phyloP scores from a whole-genome alignment of 2,888 invertebrate genomes.

The Sarcophaga carnaria region DNA sequence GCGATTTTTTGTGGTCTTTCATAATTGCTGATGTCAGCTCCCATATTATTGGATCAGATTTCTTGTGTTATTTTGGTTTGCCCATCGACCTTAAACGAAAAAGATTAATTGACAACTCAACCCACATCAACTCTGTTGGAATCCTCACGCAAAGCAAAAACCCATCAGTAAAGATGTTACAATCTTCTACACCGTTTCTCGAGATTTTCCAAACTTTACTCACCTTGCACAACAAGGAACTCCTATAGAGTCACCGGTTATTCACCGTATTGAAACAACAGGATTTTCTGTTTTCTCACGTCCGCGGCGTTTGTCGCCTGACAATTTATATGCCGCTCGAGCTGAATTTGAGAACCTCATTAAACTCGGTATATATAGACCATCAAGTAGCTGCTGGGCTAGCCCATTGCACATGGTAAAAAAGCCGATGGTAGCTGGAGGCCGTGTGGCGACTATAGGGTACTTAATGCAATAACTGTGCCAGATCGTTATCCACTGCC shows the following conservation, averaged over 20 bases:
- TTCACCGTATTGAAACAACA: slow-evolving; percentile 38
- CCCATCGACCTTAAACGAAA: slow-evolving; percentile 31
- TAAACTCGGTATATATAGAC: slow-evolving; percentile 79
- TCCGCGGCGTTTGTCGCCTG: slow-evolving; percentile 2
- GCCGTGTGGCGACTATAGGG: slow-evolving; percentile 64
- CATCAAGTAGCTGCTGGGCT: no score
- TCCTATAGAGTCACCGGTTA: slow-evolving; percentile 12
- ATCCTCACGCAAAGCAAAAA: background rate
- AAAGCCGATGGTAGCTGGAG: no score
- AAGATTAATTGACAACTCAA: slow-evolving; percentile 27
- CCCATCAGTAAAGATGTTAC: slow-evolving; percentile 36
- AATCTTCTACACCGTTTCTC: slow-evolving; percentile 28
- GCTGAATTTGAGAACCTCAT: slow-evolving; percentile 65
- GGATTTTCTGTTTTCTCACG: slow-evolving; percentile 44
- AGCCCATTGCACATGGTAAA: no score
- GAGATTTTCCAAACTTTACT: slow-evolving; percentile 25
- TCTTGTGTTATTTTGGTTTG: slow-evolving; percentile 41
- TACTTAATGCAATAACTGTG: slow-evolving; percentile 26
- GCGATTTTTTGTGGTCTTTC: slow-evolving; percentile 32
- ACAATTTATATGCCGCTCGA: slow-evolving; percentile 62
- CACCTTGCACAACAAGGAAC: slow-evolving; percentile 18
- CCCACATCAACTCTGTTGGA: background rate
- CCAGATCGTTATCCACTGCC: slow-evolving; percentile 49
- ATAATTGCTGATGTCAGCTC: slow-evolving; percentile 27
- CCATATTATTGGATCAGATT: slow-evolving; percentile 44